Percentiles rank a stretch among this genome's conserved stretches.
Evolutionary conservation across 1,140 invertebrate genomes (phyloP).

Genomic region (Bombus pyrosoma): DNA sequence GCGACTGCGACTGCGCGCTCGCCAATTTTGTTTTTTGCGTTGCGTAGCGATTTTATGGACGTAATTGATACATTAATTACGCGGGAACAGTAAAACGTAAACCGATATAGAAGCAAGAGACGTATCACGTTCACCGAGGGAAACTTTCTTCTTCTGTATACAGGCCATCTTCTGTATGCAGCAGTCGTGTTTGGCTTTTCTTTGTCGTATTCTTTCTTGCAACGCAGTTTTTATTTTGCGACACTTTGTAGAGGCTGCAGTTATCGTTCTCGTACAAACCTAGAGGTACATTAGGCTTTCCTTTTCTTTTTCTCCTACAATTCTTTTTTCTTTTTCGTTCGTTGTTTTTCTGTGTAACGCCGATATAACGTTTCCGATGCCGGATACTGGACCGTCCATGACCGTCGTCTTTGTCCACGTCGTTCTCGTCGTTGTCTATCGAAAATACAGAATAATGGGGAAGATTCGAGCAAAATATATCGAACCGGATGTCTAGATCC

Average conservation of each 20-base stretch:
- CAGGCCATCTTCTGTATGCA: neutral
- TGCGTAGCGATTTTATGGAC: constrained; percentile 51
- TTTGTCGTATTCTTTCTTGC: constrained; percentile 49
- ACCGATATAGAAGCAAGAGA: neutral
- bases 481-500: neutral
- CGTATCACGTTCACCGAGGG: neutral
- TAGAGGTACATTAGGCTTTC: constrained; percentile 61
- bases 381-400: constrained; percentile 80
- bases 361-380: constrained; percentile 55
- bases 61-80: constrained; percentile 34
- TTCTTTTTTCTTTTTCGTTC: constrained; percentile 10
- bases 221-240: constrained; percentile 47
- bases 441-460: neutral
- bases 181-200: constrained; percentile 44
- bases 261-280: constrained; percentile 58
- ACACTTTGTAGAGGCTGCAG: constrained; percentile 60
- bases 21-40: constrained; percentile 61
- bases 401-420: constrained; percentile 6
- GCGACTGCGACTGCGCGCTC: constrained; percentile 50
- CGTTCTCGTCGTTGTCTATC: neutral
- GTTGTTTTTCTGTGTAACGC: constrained; percentile 38
- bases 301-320: constrained; percentile 48
- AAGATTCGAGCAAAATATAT: no score
- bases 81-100: neutral
- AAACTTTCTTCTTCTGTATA: neutral